phyloP scores from a whole-genome alignment of 2,888 invertebrate genomes.

The Heteromyza rotundicornis region DNA sequence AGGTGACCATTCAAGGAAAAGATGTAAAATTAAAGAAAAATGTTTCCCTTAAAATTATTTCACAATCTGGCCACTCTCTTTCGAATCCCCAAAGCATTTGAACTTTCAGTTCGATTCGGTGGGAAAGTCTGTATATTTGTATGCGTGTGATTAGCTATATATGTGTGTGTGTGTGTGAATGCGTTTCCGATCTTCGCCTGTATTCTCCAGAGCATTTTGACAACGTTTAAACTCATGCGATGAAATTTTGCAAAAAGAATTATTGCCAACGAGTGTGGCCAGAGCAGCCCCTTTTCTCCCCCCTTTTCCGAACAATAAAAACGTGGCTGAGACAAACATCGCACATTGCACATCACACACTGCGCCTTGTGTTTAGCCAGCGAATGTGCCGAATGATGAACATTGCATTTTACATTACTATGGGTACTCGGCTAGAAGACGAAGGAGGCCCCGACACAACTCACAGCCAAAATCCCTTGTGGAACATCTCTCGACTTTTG shows the following conservation, averaged over 20 bases:
- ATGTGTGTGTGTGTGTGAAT: background rate
- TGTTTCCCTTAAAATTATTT: no score
- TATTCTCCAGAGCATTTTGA: constrained; percentile 10
- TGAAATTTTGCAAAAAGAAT: background rate
- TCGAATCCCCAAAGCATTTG: no score
- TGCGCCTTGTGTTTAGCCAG: background rate
- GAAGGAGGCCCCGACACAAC: background rate
- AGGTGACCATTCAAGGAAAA: no score
- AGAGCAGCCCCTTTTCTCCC: no score
- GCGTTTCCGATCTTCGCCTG: background rate
- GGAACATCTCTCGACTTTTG: constrained; percentile 22
- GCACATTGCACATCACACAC: background rate
- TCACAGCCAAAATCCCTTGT: constrained; percentile 5
- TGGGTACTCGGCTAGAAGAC: no score
- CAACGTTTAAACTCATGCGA: constrained; percentile 12
- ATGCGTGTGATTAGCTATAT: background rate
- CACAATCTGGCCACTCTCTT: no score
- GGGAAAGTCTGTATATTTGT: background rate
- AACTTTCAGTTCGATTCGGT: background rate
- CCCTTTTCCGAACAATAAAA: background rate
- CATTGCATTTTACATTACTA: background rate
- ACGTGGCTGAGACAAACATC: background rate
- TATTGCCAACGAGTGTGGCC: constrained; percentile 7
- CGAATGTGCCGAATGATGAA: constrained; percentile 6
- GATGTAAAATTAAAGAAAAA: no score